Evolutionary conservation across 2,888 invertebrate genomes (phyloP), one percentile per base, ranked within the genome.

Genomic region (Notodonta dromedarius): DNA sequence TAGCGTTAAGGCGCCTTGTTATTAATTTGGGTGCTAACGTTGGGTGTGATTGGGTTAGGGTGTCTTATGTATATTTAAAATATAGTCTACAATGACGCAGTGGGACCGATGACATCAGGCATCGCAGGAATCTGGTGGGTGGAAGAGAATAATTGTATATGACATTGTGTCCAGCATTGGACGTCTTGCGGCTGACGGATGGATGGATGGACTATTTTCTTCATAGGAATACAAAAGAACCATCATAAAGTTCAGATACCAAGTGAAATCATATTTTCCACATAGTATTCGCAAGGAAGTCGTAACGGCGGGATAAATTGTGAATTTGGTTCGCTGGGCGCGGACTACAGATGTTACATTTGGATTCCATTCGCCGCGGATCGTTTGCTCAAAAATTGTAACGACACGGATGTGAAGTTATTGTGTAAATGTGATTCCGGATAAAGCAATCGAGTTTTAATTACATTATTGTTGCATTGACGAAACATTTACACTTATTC

Each of bases 331-430:
- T 66, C 66, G 72, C 60, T 71, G 70, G 60, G 60, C 59, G 61
- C 56, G 60, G 66, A 66, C 68, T 73, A 69, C 83, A 83, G 79
- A 81, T 83, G 80, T 71, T 78, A 59, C 71, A 65, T 69, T 62
- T 63, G 64, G 67, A 71, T 65, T 60, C 60, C 59, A 63, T 54
- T 62, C 60, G 69, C 69, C 70, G 24, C 24, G 24, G 24, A 24
- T 24, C 24, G 24, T 24, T 24, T 60, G 63, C 63, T 9, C 8
- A 67, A 74, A 78, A 78, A 80, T 74, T 78, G 71, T 69, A 74
- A 75, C 72, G 64, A 66, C 69, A 67, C 61, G 67, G 50, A 35
- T 60, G 13, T 32, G 12, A 56, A 55, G 32, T 32, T 69, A 67
- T 69, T 13, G 12, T 57, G 56, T 66, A 67, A 67, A 60, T 57